Evolutionary conservation across 2,888 invertebrate genomes (phyloP).

Genomic region (Platycnemis pennipes): DNA sequence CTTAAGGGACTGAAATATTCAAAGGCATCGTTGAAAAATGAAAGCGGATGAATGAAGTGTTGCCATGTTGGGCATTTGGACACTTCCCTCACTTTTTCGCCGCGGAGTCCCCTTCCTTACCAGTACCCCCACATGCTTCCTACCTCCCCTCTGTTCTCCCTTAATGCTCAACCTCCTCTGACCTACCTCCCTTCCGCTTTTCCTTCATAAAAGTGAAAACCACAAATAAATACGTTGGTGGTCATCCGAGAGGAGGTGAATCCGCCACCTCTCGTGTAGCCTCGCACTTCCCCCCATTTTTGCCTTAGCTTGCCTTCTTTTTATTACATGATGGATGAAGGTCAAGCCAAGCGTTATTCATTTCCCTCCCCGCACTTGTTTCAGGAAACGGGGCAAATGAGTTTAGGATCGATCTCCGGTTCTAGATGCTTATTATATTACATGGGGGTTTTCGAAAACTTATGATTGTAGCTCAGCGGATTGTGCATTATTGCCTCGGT

Average conservation of each 20-base stretch:
- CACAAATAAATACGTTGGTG: slow-evolving; percentile 53
- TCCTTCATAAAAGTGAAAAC: slow-evolving; percentile 27
- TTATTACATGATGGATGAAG: slow-evolving; percentile 14
- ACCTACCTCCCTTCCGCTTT: background rate
- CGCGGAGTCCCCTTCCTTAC: background rate
- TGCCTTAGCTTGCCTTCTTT: background rate
- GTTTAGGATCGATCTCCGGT: background rate
- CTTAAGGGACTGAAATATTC: slow-evolving; percentile 66
- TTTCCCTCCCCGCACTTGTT: background rate
- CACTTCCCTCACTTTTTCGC: slow-evolving; percentile 16
- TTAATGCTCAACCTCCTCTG: background rate
- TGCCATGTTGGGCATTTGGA: slow-evolving; percentile 60
- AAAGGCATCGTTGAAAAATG: slow-evolving; percentile 65
- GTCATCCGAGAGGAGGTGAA: background rate
- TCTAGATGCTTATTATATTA: slow-evolving; percentile 2
- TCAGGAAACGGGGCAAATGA: background rate
- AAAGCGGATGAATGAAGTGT: slow-evolving; percentile 65
- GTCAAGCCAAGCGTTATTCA: background rate
- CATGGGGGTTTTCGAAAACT: background rate
- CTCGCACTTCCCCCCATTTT: background rate
- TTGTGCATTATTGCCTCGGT: background rate
- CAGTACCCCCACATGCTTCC: background rate
- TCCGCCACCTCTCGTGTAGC: background rate
- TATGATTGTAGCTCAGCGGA: background rate
- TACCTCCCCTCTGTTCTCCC: background rate